A percentile compares a stretch with the other conserved stretches of the same genome.
Evolutionary conservation across 2,888 invertebrate genomes (phyloP).

Genomic region (Elegia similella): DNA sequence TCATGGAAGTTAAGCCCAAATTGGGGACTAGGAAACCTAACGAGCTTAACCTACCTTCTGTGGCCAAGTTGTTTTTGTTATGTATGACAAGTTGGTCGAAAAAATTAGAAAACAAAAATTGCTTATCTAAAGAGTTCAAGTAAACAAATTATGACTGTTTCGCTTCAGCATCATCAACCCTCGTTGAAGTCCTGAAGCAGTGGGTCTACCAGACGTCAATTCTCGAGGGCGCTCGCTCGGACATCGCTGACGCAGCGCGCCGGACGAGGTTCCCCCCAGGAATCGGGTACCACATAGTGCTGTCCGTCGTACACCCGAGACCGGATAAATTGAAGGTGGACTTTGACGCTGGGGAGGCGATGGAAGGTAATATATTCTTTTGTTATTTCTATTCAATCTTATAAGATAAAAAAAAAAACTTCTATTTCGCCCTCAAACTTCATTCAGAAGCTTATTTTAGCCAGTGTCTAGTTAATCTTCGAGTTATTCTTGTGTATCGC

Average conservation of each 20-base stretch:
- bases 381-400: not conserved
- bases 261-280: conserved; percentile 61
- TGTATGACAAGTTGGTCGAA: no score
- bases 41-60: no score
- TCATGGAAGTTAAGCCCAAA: no score
- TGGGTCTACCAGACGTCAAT: conserved; percentile 79
- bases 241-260: conserved; percentile 54
- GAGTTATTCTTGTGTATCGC: no score
- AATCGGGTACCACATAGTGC: conserved; percentile 79
- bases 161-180: conserved; percentile 66
- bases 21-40: no score
- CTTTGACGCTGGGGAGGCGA: conserved; percentile 86
- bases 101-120: no score
- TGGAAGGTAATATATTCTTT: conserved; percentile 80
- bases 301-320: conserved; percentile 92
- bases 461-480: no score
- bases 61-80: no score
- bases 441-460: no score
- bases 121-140: not conserved
- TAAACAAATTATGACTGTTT: conserved; percentile 1
- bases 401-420: no score
- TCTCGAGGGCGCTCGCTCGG: conserved; percentile 57
- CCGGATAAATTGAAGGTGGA: conserved; percentile 86
- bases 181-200: conserved; percentile 74
- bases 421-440: no score